Conservation (phyloP, 2,888 invertebrate species). For the Coelinius sp. region DNA sequence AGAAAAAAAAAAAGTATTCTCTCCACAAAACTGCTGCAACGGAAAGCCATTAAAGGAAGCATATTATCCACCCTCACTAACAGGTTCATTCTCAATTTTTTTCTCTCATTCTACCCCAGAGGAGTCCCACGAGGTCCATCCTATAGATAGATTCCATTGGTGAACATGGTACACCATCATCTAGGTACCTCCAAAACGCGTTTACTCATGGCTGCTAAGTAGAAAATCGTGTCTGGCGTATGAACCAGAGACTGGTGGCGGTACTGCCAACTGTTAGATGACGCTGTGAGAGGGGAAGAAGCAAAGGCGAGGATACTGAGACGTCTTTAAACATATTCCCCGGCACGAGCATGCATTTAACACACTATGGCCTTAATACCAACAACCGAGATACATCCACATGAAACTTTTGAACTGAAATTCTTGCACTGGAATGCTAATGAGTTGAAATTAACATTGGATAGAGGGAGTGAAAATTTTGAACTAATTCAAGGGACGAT, state of each 20-base stretch:
- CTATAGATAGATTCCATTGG: constrained; percentile 28
- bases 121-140: constrained; percentile 23
- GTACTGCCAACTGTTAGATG: constrained; percentile 46
- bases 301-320: constrained; percentile 16
- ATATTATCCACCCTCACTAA: constrained; percentile 48
- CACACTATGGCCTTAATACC: constrained; percentile 33
- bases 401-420: constrained; percentile 47
- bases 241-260: constrained; percentile 53
- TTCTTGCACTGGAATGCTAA: constrained; percentile 52
- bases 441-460: constrained; percentile 52
- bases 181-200: constrained; percentile 8
- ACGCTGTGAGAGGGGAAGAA: neutral
- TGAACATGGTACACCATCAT: constrained; percentile 30
- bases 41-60: constrained; percentile 51
- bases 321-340: constrained; percentile 49
- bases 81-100: constrained; percentile 32
- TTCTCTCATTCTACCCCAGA: neutral
- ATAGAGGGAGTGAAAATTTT: constrained; percentile 24
- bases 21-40: constrained; percentile 39
- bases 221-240: constrained; percentile 70
- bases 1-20: neutral
- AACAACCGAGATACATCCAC: neutral
- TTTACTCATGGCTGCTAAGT: constrained; percentile 58
- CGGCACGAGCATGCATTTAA: constrained; percentile 44
- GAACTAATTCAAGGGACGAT: constrained; percentile 34